Conservation (phyloP, 2,113 vertebrate species). For the Felis chaus region DNA sequence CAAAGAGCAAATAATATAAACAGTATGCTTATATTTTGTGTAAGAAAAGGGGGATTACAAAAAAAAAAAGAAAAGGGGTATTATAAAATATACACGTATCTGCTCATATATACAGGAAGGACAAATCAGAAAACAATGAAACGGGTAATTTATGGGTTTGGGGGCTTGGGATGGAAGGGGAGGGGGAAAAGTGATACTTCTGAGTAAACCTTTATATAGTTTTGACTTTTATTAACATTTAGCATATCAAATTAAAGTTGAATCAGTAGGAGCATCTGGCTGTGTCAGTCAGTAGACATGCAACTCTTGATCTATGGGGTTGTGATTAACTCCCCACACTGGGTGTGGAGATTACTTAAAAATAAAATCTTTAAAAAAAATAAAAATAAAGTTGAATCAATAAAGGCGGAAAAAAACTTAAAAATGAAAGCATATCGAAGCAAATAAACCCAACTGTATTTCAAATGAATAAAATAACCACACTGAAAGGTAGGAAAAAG, state of each 20-base stretch:
- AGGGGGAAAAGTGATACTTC: too few species aligned
- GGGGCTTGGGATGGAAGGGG: not conserved
- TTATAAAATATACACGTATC: not conserved
- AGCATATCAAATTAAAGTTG: not conserved
- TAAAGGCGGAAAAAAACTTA: not conserved
- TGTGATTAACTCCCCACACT: too few species aligned
- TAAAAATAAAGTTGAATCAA: not conserved
- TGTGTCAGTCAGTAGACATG: too few species aligned
- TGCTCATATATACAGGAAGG: not conserved
- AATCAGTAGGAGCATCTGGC: not conserved
- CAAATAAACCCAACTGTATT: not conserved
- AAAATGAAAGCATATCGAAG: not conserved
- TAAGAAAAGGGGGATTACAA: not conserved
- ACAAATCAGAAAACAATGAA: not conserved
- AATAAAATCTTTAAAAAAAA: too few species aligned
- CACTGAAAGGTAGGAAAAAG: not conserved
- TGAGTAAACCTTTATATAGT: not conserved
- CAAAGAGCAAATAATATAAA: not conserved
- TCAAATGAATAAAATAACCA: not conserved
- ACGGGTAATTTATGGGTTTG: too few species aligned
- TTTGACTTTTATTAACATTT: not conserved
- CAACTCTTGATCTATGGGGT: too few species aligned
- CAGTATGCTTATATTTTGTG: not conserved
- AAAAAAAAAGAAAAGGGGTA: not conserved
- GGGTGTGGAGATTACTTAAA: too few species aligned